Conservation (phyloP, 2,888 invertebrate species). For the Steinernema hermaphroditum region DNA sequence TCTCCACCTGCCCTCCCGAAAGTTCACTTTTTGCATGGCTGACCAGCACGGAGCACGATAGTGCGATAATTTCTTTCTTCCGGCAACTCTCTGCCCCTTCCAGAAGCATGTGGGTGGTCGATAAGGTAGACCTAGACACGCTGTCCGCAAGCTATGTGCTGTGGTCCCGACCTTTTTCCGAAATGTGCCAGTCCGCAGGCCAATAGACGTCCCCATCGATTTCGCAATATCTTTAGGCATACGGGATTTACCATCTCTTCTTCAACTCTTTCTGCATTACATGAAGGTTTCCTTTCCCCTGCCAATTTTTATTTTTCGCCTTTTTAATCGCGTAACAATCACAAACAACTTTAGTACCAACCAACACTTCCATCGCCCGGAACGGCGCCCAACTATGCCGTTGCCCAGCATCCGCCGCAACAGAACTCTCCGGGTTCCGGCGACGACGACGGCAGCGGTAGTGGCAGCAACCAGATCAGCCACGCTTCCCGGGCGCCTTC, state of each 20-base stretch:
- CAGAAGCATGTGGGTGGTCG: conserved; percentile 24
- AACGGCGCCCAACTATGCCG: conserved; percentile 24
- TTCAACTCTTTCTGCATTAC: neutral
- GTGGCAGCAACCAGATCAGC: conserved; percentile 33
- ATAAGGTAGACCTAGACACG: conserved; percentile 19
- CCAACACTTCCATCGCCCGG: conserved; percentile 4
- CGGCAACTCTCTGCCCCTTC: conserved; percentile 13
- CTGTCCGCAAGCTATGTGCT: conserved; percentile 11
- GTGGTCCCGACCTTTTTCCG: conserved; percentile 16
- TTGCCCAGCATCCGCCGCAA: conserved; percentile 39
- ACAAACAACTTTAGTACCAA: conserved; percentile 14
- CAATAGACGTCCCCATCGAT: conserved; percentile 30
- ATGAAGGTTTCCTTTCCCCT: conserved; percentile 19
- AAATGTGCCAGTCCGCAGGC: conserved; percentile 16
- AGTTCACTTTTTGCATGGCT: conserved; percentile 11
- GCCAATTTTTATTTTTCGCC: neutral
- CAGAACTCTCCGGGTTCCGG: conserved; percentile 50
- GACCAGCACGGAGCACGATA: conserved; percentile 21
- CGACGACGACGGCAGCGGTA: conserved; percentile 47
- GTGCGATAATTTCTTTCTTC: conserved; percentile 29
- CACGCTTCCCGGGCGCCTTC: conserved; percentile 54
- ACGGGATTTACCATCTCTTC: conserved; percentile 24
- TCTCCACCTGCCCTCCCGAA: neutral
- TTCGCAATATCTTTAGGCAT: conserved; percentile 24
- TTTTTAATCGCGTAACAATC: neutral